Percentiles rank a stretch among this genome's conserved stretches.
Evolutionary conservation across 1,140 invertebrate species (phyloP).

Genomic region (Pseudomyrmex gracilis): DNA sequence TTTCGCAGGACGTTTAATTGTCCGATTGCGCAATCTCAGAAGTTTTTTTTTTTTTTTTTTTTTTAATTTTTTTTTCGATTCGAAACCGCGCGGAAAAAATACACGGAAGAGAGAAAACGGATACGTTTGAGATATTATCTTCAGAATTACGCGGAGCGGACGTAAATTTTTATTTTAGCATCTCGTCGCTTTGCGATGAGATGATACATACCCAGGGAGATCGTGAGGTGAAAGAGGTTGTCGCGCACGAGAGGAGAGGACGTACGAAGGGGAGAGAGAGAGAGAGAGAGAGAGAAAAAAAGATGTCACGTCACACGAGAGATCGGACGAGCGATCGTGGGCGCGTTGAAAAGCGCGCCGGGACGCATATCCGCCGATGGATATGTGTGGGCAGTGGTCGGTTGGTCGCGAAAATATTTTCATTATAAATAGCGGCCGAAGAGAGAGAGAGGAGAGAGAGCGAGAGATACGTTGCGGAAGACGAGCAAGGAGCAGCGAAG

Average conservation of each 20-base stretch:
- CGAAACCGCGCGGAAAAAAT: background rate
- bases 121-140: no score
- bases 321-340: constrained; percentile 68
- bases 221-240: background rate
- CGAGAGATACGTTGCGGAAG: constrained; percentile 9
- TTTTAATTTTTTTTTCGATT: no score
- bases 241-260: background rate
- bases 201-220: no score
- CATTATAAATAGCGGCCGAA: constrained; percentile 83
- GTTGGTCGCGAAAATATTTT: constrained; percentile 82
- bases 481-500: constrained; percentile 42
- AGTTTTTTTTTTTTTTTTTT: no score
- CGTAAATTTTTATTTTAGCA: constrained; percentile 18
- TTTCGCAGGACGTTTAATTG: background rate
- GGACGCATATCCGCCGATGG: constrained; percentile 69
- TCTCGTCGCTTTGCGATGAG: background rate
- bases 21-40: no score
- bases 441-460: constrained; percentile 47
- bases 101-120: no score
- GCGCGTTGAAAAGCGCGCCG: constrained; percentile 66
- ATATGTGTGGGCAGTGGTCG: constrained; percentile 72
- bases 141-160: no score
- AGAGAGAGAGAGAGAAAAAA: no score
- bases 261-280: constrained; percentile 17
- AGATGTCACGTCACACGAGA: constrained; percentile 49